Conservation (phyloP, 2,113 vertebrate genomes). For the Zosterops borbonicus region DNA sequence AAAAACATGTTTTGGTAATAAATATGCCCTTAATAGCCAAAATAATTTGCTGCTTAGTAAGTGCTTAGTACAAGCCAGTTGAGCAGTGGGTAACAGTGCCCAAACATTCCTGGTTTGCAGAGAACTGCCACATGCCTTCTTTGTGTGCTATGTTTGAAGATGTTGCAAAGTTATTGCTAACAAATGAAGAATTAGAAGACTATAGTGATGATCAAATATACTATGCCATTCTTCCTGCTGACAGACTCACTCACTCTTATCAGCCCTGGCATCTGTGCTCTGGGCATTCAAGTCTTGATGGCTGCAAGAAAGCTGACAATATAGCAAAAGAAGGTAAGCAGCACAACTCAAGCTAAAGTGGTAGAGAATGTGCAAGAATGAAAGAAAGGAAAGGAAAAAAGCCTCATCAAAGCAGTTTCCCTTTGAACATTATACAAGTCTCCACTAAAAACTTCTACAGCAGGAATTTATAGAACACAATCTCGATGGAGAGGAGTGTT, state of each 20-base stretch:
- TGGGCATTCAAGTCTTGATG: background rate
- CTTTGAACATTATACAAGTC: background rate
- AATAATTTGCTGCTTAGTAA: background rate
- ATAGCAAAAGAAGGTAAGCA: background rate
- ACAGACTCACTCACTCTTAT: background rate
- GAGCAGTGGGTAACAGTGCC: background rate
- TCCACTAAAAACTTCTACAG: background rate
- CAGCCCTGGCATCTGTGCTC: background rate
- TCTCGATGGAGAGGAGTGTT: background rate
- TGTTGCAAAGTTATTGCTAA: background rate
- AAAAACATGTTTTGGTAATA: background rate
- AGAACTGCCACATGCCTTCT: background rate
- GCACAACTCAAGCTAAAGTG: background rate
- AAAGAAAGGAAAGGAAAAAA: background rate
- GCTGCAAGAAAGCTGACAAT: background rate
- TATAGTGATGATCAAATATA: background rate
- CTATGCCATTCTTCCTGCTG: background rate
- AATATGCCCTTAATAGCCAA: background rate
- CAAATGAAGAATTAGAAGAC: background rate
- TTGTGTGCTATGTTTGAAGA: background rate
- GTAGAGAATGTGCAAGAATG: background rate
- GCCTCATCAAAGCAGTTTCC: background rate
- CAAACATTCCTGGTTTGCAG: background rate
- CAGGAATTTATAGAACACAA: background rate
- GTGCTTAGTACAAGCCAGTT: background rate